Base-by-base conservation (phyloP, 2,113 vertebrate genomes). In the Montifringilla adamsi region DNA sequence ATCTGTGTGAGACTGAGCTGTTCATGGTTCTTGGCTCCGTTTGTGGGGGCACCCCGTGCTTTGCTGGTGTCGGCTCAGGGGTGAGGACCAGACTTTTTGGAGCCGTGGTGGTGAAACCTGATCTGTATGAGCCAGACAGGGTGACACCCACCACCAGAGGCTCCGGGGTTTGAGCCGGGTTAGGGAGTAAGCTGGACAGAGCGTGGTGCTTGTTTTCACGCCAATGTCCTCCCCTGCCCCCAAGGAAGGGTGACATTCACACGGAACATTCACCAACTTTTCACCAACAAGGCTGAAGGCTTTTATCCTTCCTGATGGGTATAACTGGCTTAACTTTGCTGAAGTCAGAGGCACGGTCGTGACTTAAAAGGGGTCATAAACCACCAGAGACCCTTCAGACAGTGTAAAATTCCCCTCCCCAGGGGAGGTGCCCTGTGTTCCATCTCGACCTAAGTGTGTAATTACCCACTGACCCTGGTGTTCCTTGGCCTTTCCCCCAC, bases 1-100 rank as follows among this genome's bases (percentile, higher is more conserved):
- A 27, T 3, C 26, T 6, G 24, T 33, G 53, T 21, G 44, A 11
- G 15, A 5, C 56, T 1, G 66, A 41, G 18, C 2, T 11, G 41
- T 20, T 28, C 1, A 8, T 15, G 8, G 27, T 3, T 7, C 13
- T 7, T 13, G 47, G 1, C 12, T 24, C 37, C 11, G 6, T 12
- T 5, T 12, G 24, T 26, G 53, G 14, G 15, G 37, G 8, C 67
- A 8, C 9, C 10, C 2, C 6, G 15, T 4, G 49, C 56, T 63
- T 7, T 17, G 27, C 27, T 44, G 41, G 43, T 18, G 15, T 39
- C 14, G 5, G 31, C 17, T 6, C 15, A 49, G 17, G 22, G 14
- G 8, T 1, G 7, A 44, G 33, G 13, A 26, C 2, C 5, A 6
- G n/a, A 23, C 8, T 2, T 64, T 33, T 33, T 39, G 41, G 20